Base-by-base conservation (phyloP, 2,797 vertebrate genomes). In the Ctenosaura bakeri region DNA sequence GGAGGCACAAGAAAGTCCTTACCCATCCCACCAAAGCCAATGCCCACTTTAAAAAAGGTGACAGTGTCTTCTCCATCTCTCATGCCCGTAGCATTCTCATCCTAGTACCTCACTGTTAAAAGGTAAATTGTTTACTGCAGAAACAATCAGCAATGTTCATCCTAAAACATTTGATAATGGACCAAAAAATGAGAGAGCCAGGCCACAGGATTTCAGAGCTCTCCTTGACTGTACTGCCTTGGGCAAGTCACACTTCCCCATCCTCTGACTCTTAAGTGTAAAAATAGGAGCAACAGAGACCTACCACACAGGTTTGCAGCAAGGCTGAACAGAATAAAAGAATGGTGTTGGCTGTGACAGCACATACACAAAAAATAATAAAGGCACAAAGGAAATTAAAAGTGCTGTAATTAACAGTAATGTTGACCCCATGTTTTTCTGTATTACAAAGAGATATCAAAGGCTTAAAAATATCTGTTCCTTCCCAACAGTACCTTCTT, bases 271-370 rank as follows among this genome's bases (percentile, higher is more conserved):
- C 50, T 66, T 12, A 56, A 56, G 35, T n/a, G 35, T 78, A 78
- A 73, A 88, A 66, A 16, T 35, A 29, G 66, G 8, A 81, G 35
- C 26, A 56, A 26, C 2, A 69, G 86, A 29, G 29, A 77, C 29
- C 62, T 77, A 46, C 73, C n/a, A 54, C 32, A 52, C 35, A 78
- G 50, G 80, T 52, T 86, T 64, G 69, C 50, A 76, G 69, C 14
- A 6, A 82, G 46, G 54, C 29, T 74, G 54, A 85, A 32, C n/a
- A 73, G 20, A 32, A 13, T 7, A 50, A 10, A 26, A 62, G 50
- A 79, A 85, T 20, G 24, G n/a, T 18, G 69, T 64, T 86, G 35
- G 42, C 66, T 87, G 38, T 90, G 32, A 76, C 42, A 83, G 16
- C 56, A 42, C 18, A 77, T 56, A 32, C 38, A 26, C 7, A 64